Percentiles rank a stretch among this genome's conserved stretches.
Conservation (phyloP, 2,797 vertebrate species). For the Lacerta bilineata region DNA sequence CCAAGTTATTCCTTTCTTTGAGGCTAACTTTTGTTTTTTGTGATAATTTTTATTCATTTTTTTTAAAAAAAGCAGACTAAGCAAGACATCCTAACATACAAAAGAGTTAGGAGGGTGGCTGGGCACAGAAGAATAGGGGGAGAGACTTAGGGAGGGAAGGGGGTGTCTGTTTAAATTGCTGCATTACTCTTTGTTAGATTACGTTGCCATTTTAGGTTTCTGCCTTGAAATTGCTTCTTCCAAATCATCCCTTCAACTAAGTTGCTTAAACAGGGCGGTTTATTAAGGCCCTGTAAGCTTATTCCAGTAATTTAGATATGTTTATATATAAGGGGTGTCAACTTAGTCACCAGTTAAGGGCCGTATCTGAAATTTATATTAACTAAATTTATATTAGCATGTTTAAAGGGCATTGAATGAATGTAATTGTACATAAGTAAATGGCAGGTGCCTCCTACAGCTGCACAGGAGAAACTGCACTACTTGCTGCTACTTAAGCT, state of each 20-base stretch:
- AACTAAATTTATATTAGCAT: too few relatives aligned
- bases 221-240: background rate
- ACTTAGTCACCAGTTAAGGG: background rate
- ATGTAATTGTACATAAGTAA: background rate
- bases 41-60: too few relatives aligned
- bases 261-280: background rate
- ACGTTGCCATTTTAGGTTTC: background rate
- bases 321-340: background rate
- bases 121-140: too few relatives aligned
- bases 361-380: background rate
- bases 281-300: background rate
- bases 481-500: background rate
- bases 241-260: background rate
- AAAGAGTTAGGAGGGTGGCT: too few relatives aligned
- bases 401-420: background rate
- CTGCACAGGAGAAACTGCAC: background rate
- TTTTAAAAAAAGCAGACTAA: too few relatives aligned
- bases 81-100: too few relatives aligned
- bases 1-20: too few relatives aligned
- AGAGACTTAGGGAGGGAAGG: too few relatives aligned
- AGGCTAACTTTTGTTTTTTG: too few relatives aligned
- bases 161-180: background rate
- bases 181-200: background rate
- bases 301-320: background rate
- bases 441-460: background rate